Conservation (phyloP, 2,888 invertebrate species). For the Volucella inanis region DNA sequence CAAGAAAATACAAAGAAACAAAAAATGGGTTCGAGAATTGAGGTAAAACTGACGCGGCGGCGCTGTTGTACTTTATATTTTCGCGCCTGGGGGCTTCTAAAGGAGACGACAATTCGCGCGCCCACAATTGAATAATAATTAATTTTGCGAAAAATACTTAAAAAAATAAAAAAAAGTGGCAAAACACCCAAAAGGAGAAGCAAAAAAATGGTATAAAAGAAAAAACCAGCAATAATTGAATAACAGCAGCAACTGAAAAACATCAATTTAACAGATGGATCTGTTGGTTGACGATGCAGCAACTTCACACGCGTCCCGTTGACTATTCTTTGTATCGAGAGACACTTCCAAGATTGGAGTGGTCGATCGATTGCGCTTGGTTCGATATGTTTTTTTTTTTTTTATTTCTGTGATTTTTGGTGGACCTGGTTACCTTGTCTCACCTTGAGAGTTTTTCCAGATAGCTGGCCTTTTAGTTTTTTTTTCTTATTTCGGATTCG, state of each 20-base stretch:
- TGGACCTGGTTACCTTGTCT: slow-evolving; percentile 72
- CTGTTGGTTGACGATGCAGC: slow-evolving; percentile 8
- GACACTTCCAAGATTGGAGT: slow-evolving; percentile 72
- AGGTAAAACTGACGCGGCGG: neutral
- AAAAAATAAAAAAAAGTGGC: slow-evolving; percentile 6
- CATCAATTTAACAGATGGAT: slow-evolving; percentile 54
- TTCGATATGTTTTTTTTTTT: slow-evolving; percentile 37
- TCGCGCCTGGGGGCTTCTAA: slow-evolving; percentile 65
- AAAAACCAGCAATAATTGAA: neutral
- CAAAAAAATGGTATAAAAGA: too few species aligned
- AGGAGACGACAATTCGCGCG: slow-evolving; percentile 71
- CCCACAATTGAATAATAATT: slow-evolving; percentile 74
- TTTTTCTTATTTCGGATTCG: slow-evolving; percentile 22
- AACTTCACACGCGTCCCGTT: slow-evolving; percentile 59
- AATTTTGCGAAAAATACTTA: slow-evolving; percentile 49
- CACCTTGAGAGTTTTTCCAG: slow-evolving; percentile 68
- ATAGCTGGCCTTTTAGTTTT: slow-evolving; percentile 39
- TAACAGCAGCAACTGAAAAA: slow-evolving; percentile 17
- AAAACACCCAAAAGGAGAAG: neutral
- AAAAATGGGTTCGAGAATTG: slow-evolving; percentile 29
- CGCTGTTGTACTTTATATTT: slow-evolving; percentile 50
- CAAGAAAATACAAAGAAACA: slow-evolving; percentile 1
- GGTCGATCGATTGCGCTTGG: slow-evolving; percentile 57
- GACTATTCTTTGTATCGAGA: slow-evolving; percentile 44
- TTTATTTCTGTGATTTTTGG: slow-evolving; percentile 43